Base-by-base conservation (phyloP, 2,888 invertebrate species). In the Hesperia comma region DNA sequence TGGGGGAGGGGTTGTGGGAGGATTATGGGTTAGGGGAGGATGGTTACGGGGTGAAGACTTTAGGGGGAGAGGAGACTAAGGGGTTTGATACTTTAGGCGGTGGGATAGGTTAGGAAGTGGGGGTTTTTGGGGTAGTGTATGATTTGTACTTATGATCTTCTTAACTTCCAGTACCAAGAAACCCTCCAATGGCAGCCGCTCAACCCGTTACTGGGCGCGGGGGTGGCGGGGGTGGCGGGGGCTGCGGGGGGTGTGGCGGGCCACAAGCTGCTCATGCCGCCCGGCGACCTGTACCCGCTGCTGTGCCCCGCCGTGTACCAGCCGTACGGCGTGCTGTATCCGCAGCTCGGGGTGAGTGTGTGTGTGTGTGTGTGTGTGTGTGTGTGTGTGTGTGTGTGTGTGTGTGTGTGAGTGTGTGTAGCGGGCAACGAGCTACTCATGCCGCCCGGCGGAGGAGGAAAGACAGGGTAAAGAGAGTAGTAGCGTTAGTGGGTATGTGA, bases 151-250 rank as follows among this genome's bases (percentile, higher is more conserved):
- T n/a, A n/a, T n/a, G n/a, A n/a, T n/a, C n/a, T n/a, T n/a, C n/a
- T n/a, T n/a, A n/a, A n/a, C n/a, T n/a, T n/a, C n/a, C n/a, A 88
- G 81, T 90, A 90, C 60, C 85, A 82, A 41, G 90, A 90, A 0
- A 71, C 79, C 1, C 53, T 88, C 0, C 85, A 80, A 12, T 90
- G 90, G 91, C 72, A 76, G 49, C 68, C 68, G 37, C 60, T 78
- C 4, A 73, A 71, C 41, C 75, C 75, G 0, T 71, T 80, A 4
- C 63, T 75, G 0, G 72, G 71, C 2, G 60, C 71, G 61, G 15
- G 76, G 6, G 71, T 77, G 0, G 37, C 8, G 10, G 37, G 37
- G 37, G 37, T 8, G 10, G 10, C 12, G 37, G 37, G 10, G 10
- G 2, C 37, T 12, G 37, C 10, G 2, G 60, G 71, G 61, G n/a